Base-by-base conservation (phyloP, 2,113 vertebrate species). In the Columbina picui region DNA sequence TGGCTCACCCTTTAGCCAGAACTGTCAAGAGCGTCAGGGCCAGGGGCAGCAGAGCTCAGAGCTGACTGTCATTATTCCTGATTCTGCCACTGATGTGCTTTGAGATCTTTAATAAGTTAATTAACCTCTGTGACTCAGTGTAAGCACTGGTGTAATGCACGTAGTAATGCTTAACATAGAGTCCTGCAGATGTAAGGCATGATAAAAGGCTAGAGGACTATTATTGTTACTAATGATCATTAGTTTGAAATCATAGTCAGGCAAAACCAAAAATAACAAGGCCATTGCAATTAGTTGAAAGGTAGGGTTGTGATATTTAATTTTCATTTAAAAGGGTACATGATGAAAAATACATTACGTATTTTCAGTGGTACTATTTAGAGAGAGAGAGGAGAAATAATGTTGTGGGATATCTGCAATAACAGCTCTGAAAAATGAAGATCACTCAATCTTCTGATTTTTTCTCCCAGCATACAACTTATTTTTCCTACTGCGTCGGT, bases 231-330 rank as follows among this genome's bases (percentile, higher is more conserved):
- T 93, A 78, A 95, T 84, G 85, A 94, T 95, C 83, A 84, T 90
- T 63, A 81, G 83, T 88, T 94, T 89, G 84, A 96, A 95, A 93
- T 92, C 90, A 90, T n/a, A 95, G 75, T 69, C 78, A 76, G 73
- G 73, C 86, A 93, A 93, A 92, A 90, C 83, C 96, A 93, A 95
- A 93, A 95, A 97, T 84, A 96, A 97, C 91, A 84, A 93, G 79
- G 60, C 20, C 77, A 89, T 83, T 94, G 60, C 56, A 92, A 89
- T 92, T 95, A 92, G 55, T 61, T 92, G 90, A 88, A 95, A 89
- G 60, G 89, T 45, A 95, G 76, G 45, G 49, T 57, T 89, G 69
- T 93, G 90, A 80, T 94, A 92, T 61, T 95, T 90, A 95, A 93
- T 85, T 93, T 94, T 50, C 41, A 73, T 93, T 93, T 90, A 55